Evolutionary conservation across 2,113 vertebrate genomes (phyloP).

Genomic region (Dendropsophus ebraccatus): DNA sequence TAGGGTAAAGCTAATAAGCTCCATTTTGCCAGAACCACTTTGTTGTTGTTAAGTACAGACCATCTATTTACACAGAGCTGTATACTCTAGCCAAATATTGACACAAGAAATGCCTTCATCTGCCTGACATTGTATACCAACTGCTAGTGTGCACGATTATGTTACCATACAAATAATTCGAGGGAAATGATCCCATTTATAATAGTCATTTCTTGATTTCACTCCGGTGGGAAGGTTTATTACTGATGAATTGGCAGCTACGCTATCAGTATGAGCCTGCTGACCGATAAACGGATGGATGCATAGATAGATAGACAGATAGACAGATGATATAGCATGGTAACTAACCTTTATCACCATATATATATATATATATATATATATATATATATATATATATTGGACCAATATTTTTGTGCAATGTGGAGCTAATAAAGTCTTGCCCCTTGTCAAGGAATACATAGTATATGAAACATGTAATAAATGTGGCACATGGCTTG

Average conservation of each 20-base stretch:
- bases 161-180: neutral
- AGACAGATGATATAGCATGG: no score
- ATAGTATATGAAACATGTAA: no score
- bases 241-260: neutral
- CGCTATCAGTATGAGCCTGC: neutral
- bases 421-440: no score
- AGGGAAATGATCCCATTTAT: neutral
- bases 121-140: conserved; percentile 17
- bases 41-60: neutral
- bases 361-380: no score
- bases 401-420: no score
- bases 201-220: neutral
- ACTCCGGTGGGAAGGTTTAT: neutral
- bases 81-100: conserved; percentile 46
- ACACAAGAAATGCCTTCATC: conserved; percentile 48
- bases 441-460: no score
- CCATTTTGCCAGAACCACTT: neutral
- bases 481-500: no score
- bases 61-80: conserved; percentile 28
- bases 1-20: neutral
- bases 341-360: no score
- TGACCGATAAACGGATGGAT: no score
- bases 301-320: no score
- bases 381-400: no score
- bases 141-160: neutral